Evolutionary conservation across 2,797 vertebrate species (phyloP).

Genomic region (Esox masquinongy): DNA sequence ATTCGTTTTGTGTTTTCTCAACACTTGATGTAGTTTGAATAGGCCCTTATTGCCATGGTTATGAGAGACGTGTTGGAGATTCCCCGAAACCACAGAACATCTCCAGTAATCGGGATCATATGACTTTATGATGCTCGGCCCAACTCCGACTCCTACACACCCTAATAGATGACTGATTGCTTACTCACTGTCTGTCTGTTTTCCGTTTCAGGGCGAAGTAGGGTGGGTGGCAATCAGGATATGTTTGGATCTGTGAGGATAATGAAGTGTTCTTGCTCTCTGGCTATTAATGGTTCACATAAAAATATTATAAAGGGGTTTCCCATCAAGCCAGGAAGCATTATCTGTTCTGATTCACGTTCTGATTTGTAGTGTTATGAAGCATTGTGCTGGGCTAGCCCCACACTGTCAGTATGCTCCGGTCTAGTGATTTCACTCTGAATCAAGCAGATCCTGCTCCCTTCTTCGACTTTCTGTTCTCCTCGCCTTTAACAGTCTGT

Average conservation of each 20-base stretch:
- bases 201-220: conserved; percentile 30
- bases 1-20: no score
- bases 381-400: background rate
- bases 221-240: no score
- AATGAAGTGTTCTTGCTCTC: conserved; percentile 40
- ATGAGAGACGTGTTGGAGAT: conserved; percentile 23
- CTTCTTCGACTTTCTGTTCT: no score
- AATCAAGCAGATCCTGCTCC: background rate
- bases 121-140: background rate
- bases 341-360: background rate
- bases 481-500: no score
- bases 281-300: conserved; percentile 24
- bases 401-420: background rate
- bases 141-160: background rate
- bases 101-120: conserved; percentile 24
- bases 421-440: background rate
- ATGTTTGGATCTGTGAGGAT: background rate
- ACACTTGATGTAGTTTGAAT: no score
- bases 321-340: conserved; percentile 23
- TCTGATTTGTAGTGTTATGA: background rate
- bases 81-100: conserved; percentile 28
- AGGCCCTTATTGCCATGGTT: no score
- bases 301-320: conserved; percentile 34
- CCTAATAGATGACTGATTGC: conserved; percentile 29
- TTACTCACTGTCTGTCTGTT: conserved; percentile 51